Percentiles rank a stretch among this genome's conserved stretches.
These are phyloP conservation scores for Drosophila merina DNA, from an alignment of 2,888 invertebrate species.

Conservation along the genomic window DNA sequence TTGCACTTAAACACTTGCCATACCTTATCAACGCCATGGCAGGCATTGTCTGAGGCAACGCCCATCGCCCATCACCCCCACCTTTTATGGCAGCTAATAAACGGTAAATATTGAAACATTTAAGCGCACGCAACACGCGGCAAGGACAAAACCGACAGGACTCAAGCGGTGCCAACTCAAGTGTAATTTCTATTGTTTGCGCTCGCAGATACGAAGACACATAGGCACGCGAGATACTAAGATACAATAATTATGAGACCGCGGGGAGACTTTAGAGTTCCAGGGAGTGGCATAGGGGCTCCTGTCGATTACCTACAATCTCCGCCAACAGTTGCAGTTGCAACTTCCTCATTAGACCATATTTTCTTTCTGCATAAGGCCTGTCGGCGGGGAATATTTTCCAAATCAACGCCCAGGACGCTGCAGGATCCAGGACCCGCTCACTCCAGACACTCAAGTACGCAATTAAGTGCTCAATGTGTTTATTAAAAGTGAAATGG, in stretches of 20 bases:
- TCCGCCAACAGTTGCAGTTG: slow-evolving; percentile 13
- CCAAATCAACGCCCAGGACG: slow-evolving; percentile 38
- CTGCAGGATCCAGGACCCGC: slow-evolving; percentile 10
- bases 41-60: slow-evolving; percentile 26
- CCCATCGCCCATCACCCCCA: background rate
- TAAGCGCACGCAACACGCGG: slow-evolving; percentile 60
- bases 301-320: slow-evolving; percentile 21
- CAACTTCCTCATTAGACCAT: background rate
- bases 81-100: slow-evolving; percentile 62
- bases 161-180: slow-evolving; percentile 58
- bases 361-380: slow-evolving; percentile 1
- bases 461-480: slow-evolving; percentile 70
- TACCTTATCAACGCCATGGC: slow-evolving; percentile 17
- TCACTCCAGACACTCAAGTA: slow-evolving; percentile 41
- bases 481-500: slow-evolving; percentile 72
- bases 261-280: slow-evolving; percentile 3
- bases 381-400: slow-evolving; percentile 26
- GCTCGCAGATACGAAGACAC: slow-evolving; percentile 27
- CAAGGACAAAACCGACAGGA: slow-evolving; percentile 29
- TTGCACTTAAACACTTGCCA: slow-evolving; percentile 32
- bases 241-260: slow-evolving; percentile 58
- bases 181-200: slow-evolving; percentile 72
- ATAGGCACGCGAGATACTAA: slow-evolving; percentile 22
- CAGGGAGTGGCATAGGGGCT: too few relatives aligned
- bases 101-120: slow-evolving; percentile 70